phyloP scores from a whole-genome alignment of 2,888 invertebrate species.

The Dicyrtomina minuta region DNA sequence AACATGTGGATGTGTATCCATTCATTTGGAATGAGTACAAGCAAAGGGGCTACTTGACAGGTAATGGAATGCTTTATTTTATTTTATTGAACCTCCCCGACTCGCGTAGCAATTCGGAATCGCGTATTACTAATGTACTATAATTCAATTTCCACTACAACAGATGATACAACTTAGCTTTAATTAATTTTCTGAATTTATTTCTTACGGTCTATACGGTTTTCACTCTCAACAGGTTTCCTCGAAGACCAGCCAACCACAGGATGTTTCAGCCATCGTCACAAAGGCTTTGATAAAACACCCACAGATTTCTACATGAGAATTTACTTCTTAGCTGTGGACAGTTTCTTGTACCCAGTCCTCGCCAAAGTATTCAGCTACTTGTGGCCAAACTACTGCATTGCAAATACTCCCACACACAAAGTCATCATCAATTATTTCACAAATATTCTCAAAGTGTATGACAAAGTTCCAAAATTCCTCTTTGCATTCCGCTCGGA shows the following conservation, averaged over 20 bases:
- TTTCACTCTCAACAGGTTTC: too few species aligned
- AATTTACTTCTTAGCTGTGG: slow-evolving; percentile 56
- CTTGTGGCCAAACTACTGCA: slow-evolving; percentile 50
- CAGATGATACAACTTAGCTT: background rate
- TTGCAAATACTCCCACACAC: slow-evolving; percentile 54
- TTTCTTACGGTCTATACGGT: too few species aligned
- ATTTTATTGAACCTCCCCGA: too few species aligned
- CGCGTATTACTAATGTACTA: too few species aligned
- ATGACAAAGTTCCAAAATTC: slow-evolving; percentile 54
- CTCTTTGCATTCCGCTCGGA: slow-evolving; percentile 56
- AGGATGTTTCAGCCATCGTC: slow-evolving; percentile 57
- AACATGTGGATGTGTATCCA: slow-evolving; percentile 54
- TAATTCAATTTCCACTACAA: slow-evolving; percentile 1
- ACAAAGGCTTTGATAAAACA: slow-evolving; percentile 55
- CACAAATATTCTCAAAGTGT: slow-evolving; percentile 52
- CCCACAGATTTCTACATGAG: slow-evolving; percentile 58
- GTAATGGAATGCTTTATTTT: too few species aligned
- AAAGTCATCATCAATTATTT: slow-evolving; percentile 55
- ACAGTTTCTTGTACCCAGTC: slow-evolving; percentile 33
- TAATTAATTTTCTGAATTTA: too few species aligned
- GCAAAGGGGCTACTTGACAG: slow-evolving; percentile 56
- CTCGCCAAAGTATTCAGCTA: slow-evolving; percentile 32
- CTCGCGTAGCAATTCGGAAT: too few species aligned
- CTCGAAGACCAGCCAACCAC: slow-evolving; percentile 57
- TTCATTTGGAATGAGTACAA: slow-evolving; percentile 58